These are phyloP conservation scores for Ptychodera flava DNA, from an alignment of 35 echinoderm and acorn worm genomes.

Conservation along the genomic window DNA sequence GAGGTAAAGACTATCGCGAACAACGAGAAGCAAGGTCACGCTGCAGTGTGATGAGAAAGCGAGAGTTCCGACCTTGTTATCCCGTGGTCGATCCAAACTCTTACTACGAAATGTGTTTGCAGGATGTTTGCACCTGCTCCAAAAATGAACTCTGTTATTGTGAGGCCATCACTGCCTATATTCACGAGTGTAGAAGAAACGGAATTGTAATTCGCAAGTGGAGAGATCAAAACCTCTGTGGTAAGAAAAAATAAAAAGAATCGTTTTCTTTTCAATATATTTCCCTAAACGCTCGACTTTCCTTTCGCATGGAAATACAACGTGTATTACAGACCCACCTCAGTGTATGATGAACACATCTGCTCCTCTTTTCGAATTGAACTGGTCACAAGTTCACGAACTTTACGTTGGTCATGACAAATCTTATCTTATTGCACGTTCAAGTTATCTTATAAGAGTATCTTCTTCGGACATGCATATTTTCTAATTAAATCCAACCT, in stretches of 20 bases:
- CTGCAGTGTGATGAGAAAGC: not conserved
- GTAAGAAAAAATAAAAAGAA: no score
- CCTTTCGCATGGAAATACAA: no score
- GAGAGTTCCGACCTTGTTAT: constrained; percentile 6
- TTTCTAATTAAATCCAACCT: not conserved
- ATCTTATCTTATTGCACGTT: not conserved
- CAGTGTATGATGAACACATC: no score
- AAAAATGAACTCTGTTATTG: constrained; percentile 53
- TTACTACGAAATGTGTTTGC: constrained; percentile 44
- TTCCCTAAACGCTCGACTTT: no score
- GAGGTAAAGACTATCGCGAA: not conserved
- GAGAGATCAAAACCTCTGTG: constrained; percentile 15
- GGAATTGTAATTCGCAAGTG: constrained; percentile 22
- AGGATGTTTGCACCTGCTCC: constrained; percentile 51
- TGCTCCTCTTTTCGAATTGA: no score
- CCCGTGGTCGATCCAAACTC: constrained; percentile 8
- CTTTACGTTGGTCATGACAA: no score
- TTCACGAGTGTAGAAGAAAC: constrained; percentile 40
- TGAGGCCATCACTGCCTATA: constrained; percentile 41
- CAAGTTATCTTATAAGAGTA: not conserved
- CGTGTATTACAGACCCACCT: no score
- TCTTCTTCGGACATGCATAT: not conserved
- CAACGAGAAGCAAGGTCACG: not conserved
- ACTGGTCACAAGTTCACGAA: no score
- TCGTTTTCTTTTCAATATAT: no score